Conservation (phyloP, 92 coral and sea anemone species). For the Phenganax marumi region DNA sequence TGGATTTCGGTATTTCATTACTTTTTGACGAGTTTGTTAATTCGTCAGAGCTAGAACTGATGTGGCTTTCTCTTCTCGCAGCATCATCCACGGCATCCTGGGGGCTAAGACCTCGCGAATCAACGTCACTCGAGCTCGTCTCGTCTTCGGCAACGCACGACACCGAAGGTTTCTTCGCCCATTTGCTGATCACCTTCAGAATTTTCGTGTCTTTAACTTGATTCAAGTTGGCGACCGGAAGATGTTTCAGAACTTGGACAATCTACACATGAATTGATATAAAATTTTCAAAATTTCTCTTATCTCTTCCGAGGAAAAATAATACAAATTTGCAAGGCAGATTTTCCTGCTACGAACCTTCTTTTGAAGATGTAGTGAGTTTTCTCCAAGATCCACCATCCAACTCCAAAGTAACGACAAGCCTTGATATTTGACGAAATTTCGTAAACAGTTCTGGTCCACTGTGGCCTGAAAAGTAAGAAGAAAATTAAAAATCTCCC, state of each 20-base stretch:
- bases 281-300: not conserved
- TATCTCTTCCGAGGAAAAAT: not conserved
- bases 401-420: slow-evolving; percentile 93
- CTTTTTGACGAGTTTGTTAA: not conserved
- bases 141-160: slow-evolving; percentile 60
- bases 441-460: slow-evolving; percentile 85
- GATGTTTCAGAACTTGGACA: slow-evolving; percentile 69
- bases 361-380: slow-evolving; percentile 67
- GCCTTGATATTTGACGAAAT: slow-evolving; percentile 86
- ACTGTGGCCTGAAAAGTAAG: slow-evolving; percentile 66
- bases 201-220: slow-evolving; percentile 93
- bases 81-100: slow-evolving; percentile 19
- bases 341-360: slow-evolving; percentile 56
- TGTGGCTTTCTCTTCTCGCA: not conserved
- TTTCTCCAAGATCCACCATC: slow-evolving; percentile 98
- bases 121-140: slow-evolving; percentile 39
- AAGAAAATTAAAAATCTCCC: not conserved
- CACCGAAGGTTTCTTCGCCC: slow-evolving; percentile 66
- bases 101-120: slow-evolving; percentile 40
- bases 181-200: slow-evolving; percentile 75
- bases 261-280: slow-evolving; percentile 46
- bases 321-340: not conserved
- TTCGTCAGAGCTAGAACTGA: slow-evolving; percentile 20
- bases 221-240: slow-evolving; percentile 84
- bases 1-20: not conserved